Conservation (phyloP, 2,797 vertebrate species). For the Microchirus variegatus region DNA sequence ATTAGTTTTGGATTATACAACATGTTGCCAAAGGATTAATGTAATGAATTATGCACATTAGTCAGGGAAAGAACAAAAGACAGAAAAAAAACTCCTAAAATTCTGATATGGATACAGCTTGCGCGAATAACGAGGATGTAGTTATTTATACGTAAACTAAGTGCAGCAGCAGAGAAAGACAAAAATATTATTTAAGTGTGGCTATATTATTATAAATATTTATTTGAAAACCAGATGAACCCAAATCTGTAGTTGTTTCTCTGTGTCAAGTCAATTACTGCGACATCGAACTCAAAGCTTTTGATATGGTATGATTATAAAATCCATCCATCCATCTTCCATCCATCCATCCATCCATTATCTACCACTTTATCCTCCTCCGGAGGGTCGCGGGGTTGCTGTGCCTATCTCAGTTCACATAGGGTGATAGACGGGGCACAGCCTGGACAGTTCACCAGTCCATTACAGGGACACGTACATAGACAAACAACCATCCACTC, state of each 20-base stretch:
- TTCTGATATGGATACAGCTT: not conserved
- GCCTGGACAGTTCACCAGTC: too few relatives aligned
- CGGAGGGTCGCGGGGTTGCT: too few relatives aligned
- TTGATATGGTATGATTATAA: not conserved
- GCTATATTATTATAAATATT: too few relatives aligned
- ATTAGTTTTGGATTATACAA: conserved; percentile 1
- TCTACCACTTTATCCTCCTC: too few relatives aligned
- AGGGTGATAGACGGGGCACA: too few relatives aligned
- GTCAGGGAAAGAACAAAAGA: not conserved
- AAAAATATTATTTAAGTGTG: not conserved
- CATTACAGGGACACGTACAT: too few relatives aligned
- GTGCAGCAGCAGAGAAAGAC: too few relatives aligned
- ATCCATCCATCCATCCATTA: too few relatives aligned
- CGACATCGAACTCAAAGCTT: not conserved
- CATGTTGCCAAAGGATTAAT: not conserved
- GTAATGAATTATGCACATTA: not conserved
- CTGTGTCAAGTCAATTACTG: not conserved
- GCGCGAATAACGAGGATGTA: not conserved
- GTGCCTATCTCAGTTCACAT: too few relatives aligned
- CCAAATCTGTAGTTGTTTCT: not conserved
- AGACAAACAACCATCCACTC: too few relatives aligned
- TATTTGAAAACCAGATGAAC: not conserved
- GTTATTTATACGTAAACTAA: not conserved
- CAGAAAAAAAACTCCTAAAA: not conserved
- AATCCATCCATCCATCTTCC: too few relatives aligned